phyloP scores from a whole-genome alignment of 2,797 vertebrate species.

The Schizopygopsis pylzovi region DNA sequence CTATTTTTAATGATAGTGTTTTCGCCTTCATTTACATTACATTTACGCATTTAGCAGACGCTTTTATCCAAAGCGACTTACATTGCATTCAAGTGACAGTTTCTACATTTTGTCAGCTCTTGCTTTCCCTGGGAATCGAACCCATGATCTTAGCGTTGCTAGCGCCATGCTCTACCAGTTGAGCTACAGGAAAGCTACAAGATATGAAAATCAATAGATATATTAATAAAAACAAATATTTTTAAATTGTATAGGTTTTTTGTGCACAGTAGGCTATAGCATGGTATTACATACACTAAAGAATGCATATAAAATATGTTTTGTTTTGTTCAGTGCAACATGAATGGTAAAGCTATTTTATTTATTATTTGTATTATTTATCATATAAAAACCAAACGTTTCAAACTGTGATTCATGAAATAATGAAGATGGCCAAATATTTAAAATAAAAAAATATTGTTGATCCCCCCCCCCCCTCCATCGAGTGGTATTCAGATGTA shows the following conservation, averaged over 20 bases:
- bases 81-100: too few relatives aligned
- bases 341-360: background rate
- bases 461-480: background rate
- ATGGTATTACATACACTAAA: background rate
- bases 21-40: too few relatives aligned
- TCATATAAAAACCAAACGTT: background rate
- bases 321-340: background rate
- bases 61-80: too few relatives aligned
- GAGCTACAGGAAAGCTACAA: too few relatives aligned
- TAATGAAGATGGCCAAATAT: background rate
- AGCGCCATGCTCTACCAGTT: too few relatives aligned
- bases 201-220: background rate
- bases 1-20: background rate
- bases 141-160: too few relatives aligned
- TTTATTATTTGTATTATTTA: background rate
- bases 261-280: background rate
- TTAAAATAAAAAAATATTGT: background rate
- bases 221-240: background rate
- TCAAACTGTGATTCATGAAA: background rate
- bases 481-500: background rate
- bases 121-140: too few relatives aligned
- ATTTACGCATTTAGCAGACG: too few relatives aligned
- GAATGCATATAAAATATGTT: background rate
- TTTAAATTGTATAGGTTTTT: background rate
- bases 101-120: too few relatives aligned